phyloP scores from a whole-genome alignment of 1,140 invertebrate species.

The Palaemon carinicauda region DNA sequence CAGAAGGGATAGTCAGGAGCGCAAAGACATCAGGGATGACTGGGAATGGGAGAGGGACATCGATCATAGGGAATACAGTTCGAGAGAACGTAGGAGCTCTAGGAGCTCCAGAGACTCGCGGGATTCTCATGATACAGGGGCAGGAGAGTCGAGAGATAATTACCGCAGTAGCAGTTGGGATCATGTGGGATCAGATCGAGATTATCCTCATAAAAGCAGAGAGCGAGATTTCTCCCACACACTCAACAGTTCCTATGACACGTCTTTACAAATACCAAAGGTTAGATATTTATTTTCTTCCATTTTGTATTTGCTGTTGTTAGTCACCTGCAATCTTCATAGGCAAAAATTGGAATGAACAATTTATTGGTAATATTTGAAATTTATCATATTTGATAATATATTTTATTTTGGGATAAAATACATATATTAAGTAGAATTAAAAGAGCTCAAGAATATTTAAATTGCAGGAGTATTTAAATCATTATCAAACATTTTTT shows the following conservation, averaged over 20 bases:
- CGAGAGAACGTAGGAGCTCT: slow-evolving; percentile 41
- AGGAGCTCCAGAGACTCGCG: slow-evolving; percentile 44
- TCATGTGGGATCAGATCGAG: not conserved
- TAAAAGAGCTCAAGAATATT: too few species aligned
- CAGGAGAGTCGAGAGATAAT: not conserved
- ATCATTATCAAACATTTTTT: too few species aligned
- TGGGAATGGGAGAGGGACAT: slow-evolving; percentile 9
- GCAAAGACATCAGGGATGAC: not conserved
- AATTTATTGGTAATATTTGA: too few species aligned
- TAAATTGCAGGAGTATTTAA: too few species aligned
- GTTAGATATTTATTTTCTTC: not conserved
- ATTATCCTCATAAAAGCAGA: slow-evolving; percentile 29
- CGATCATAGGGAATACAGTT: slow-evolving; percentile 19
- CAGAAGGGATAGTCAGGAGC: not conserved
- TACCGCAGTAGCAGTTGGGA: slow-evolving; percentile 39
- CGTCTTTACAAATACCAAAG: slow-evolving; percentile 34
- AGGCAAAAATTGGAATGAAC: too few species aligned
- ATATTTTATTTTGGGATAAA: too few species aligned
- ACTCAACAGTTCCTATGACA: slow-evolving; percentile 34
- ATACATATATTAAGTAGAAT: too few species aligned
- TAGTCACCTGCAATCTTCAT: too few species aligned
- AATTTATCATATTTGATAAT: too few species aligned
- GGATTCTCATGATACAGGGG: slow-evolving; percentile 25
- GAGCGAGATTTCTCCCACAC: slow-evolving; percentile 39
- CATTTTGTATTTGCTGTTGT: not conserved